Evolutionary conservation across 2,113 vertebrate genomes (phyloP).

Genomic region (Tricholaema leucomelas): DNA sequence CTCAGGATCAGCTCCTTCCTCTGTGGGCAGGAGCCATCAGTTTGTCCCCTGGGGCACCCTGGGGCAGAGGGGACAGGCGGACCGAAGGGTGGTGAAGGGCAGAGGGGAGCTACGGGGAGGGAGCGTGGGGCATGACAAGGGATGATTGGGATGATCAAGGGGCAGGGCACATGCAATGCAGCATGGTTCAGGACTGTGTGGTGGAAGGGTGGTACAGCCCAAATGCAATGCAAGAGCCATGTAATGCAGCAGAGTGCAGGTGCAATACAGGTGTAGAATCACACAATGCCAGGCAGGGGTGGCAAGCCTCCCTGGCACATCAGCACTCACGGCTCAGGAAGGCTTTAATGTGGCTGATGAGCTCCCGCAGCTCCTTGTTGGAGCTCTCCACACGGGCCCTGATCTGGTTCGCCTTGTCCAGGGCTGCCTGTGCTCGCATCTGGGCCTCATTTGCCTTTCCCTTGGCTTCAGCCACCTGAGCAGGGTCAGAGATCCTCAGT

Average conservation of each 20-base stretch:
- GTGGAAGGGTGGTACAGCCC: not conserved
- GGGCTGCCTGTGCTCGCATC: slow-evolving; percentile 83
- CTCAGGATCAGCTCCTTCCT: slow-evolving; percentile 95
- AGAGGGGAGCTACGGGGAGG: not conserved
- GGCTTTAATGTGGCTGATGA: slow-evolving; percentile 92
- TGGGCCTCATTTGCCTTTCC: slow-evolving; percentile 87
- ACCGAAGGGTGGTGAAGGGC: not conserved
- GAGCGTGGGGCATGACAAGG: not conserved
- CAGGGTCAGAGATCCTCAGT: not conserved
- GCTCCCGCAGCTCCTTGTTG: slow-evolving; percentile 91
- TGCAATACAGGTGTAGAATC: not conserved
- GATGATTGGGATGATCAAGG: not conserved
- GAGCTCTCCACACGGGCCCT: slow-evolving; percentile 88
- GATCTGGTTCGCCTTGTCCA: slow-evolving; percentile 89
- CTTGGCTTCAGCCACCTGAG: slow-evolving; percentile 89
- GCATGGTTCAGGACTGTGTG: not conserved
- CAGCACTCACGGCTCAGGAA: slow-evolving; percentile 91
- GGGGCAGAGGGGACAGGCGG: accelerated
- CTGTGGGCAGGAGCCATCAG: slow-evolving; percentile 68
- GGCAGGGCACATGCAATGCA: not conserved
- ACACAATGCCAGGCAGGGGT: not conserved
- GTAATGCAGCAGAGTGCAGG: accelerated
- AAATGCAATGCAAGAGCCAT: not conserved
- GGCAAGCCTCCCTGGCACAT: not conserved
- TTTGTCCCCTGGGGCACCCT: accelerated